Conservation (phyloP, 2,113 vertebrate genomes). For the Nicator chloris region DNA sequence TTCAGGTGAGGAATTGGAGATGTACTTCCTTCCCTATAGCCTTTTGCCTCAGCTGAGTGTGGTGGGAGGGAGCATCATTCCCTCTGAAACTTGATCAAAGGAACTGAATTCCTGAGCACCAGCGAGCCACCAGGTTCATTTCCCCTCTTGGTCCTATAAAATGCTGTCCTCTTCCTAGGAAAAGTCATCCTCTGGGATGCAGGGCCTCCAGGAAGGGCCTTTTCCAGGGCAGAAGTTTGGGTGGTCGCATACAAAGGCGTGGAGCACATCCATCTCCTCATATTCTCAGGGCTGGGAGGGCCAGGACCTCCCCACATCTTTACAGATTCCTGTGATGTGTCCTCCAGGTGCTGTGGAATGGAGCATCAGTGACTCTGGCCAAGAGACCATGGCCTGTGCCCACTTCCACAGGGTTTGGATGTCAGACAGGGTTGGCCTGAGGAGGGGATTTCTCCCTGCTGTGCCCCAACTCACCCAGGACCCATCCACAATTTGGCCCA, state of each 20-base stretch:
- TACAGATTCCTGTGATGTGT: neutral
- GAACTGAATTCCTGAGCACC: neutral
- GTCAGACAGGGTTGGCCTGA: neutral
- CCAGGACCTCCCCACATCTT: neutral
- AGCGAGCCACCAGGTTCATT: neutral
- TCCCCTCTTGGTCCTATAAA: neutral
- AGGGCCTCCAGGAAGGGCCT: neutral
- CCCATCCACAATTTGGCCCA: neutral
- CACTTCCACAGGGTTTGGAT: neutral
- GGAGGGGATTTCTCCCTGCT: neutral
- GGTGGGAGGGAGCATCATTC: neutral
- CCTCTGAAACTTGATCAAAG: accelerated
- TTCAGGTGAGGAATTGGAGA: neutral
- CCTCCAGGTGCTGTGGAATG: neutral
- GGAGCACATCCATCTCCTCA: neutral
- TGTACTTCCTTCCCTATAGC: accelerated
- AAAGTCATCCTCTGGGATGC: neutral
- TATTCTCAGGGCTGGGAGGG: neutral
- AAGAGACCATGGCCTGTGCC: accelerated
- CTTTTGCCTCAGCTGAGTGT: neutral
- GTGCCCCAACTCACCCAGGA: neutral
- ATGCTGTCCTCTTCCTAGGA: neutral
- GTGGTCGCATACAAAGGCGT: accelerated
- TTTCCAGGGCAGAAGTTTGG: neutral
- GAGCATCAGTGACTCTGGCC: neutral